These are phyloP conservation scores for Gopherus evgoodei DNA, from an alignment of 2,113 vertebrate genomes.

Conservation along the genomic window DNA sequence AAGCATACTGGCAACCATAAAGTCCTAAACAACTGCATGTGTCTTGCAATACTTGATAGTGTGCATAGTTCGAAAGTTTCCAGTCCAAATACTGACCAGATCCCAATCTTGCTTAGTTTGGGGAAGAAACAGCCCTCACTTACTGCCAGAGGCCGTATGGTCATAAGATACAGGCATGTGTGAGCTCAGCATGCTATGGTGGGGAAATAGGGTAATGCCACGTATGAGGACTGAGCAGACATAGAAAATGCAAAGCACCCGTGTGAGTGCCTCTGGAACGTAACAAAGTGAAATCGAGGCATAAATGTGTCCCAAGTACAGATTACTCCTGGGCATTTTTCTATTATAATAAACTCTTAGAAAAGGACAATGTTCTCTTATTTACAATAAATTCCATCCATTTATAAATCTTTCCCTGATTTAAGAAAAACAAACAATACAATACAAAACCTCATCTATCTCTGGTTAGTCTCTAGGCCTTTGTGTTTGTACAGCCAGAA, in stretches of 20 bases:
- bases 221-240: neutral
- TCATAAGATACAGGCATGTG: neutral
- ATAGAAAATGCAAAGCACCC: constrained; percentile 46
- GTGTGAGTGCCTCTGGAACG: constrained; percentile 48
- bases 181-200: neutral
- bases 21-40: neutral
- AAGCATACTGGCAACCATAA: neutral
- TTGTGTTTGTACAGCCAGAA: constrained; percentile 54
- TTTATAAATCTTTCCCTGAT: constrained; percentile 58
- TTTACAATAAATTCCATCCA: constrained; percentile 58
- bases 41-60: neutral
- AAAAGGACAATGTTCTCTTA: constrained; percentile 36
- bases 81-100: neutral
- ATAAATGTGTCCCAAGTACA: constrained; percentile 36
- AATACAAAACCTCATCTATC: constrained; percentile 57
- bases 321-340: constrained; percentile 22
- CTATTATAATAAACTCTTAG: constrained; percentile 37
- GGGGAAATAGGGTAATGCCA: neutral
- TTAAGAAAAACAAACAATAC: constrained; percentile 61
- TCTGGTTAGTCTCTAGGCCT: constrained; percentile 48
- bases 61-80: neutral
- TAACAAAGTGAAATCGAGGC: constrained; percentile 40
- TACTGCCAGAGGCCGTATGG: neutral
- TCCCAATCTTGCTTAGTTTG: neutral
- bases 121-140: neutral